Conservation (phyloP, 2,888 invertebrate genomes). For the Nebria brevicollis region DNA sequence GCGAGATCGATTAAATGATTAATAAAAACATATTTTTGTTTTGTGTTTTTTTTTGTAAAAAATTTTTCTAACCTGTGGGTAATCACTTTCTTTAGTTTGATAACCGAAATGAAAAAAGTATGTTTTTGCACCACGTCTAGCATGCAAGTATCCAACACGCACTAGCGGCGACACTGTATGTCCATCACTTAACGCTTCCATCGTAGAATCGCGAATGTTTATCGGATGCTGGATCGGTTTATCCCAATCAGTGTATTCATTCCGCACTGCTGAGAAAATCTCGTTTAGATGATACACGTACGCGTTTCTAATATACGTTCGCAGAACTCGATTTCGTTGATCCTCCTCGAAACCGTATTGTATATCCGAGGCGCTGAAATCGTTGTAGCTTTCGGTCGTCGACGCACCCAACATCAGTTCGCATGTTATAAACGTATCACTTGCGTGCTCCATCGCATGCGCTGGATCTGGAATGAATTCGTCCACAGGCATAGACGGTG, state of each 20-base stretch:
- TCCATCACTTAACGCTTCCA: constrained; percentile 88
- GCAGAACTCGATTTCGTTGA: constrained; percentile 77
- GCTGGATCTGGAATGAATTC: constrained; percentile 67
- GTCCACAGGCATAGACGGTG: constrained; percentile 76
- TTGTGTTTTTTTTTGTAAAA: not conserved
- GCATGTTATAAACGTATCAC: constrained; percentile 75
- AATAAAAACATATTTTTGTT: too few relatives aligned
- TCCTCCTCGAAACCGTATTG: constrained; percentile 79
- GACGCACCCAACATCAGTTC: constrained; percentile 79
- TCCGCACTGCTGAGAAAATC: constrained; percentile 85
- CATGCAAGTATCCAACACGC: constrained; percentile 76
- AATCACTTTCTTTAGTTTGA: constrained; percentile 78
- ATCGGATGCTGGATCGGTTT: constrained; percentile 84
- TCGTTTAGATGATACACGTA: constrained; percentile 90
- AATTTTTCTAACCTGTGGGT: constrained; percentile 71
- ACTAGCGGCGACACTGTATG: constrained; percentile 82
- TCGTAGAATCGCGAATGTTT: constrained; percentile 84
- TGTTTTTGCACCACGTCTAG: constrained; percentile 75
- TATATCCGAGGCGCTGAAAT: constrained; percentile 78
- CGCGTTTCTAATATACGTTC: constrained; percentile 87
- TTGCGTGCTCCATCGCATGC: constrained; percentile 73
- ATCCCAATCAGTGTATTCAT: constrained; percentile 94
- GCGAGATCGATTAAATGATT: too few relatives aligned
- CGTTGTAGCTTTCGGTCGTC: constrained; percentile 80
- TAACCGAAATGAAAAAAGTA: constrained; percentile 86